A percentile compares a stretch with the other conserved stretches of the same genome.
Evolutionary conservation across 2,888 invertebrate genomes (phyloP).

Genomic region (Serripes groenlandicus): DNA sequence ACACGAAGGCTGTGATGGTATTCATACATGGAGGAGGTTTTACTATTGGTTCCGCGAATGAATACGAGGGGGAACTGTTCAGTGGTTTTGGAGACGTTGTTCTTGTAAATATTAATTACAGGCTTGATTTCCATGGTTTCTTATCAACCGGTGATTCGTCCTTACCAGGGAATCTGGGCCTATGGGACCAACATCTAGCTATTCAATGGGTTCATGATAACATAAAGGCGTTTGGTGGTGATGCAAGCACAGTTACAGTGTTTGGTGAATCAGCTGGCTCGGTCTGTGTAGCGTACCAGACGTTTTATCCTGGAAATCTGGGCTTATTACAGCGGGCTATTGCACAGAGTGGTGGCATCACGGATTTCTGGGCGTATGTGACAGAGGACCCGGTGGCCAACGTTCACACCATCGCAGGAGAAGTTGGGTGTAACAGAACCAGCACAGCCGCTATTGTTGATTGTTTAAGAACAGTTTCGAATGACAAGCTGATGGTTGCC

Average conservation of each 20-base stretch:
- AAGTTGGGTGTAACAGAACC: conserved; percentile 9
- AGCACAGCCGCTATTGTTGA: conserved; percentile 11
- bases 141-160: conserved; percentile 58
- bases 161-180: conserved; percentile 73
- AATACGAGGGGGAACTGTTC: conserved; percentile 35
- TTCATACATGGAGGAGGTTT: conserved; percentile 62
- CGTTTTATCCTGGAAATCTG: conserved; percentile 64
- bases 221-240: conserved; percentile 70
- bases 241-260: conserved; percentile 67
- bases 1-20: conserved; percentile 50
- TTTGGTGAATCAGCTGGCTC: conserved; percentile 78
- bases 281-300: conserved; percentile 64
- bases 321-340: conserved; percentile 54
- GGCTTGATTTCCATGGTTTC: conserved; percentile 71
- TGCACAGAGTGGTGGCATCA: conserved; percentile 68
- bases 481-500: neutral
- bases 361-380: neutral
- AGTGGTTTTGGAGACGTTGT: conserved; percentile 54
- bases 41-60: conserved; percentile 27
- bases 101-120: conserved; percentile 71
- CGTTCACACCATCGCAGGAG: neutral
- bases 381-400: neutral
- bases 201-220: conserved; percentile 75
- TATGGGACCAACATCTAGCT: conserved; percentile 75
- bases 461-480: conserved; percentile 19